Evolutionary conservation across 2,888 invertebrate species (phyloP).

Genomic region (Caenorhabditis afra): DNA sequence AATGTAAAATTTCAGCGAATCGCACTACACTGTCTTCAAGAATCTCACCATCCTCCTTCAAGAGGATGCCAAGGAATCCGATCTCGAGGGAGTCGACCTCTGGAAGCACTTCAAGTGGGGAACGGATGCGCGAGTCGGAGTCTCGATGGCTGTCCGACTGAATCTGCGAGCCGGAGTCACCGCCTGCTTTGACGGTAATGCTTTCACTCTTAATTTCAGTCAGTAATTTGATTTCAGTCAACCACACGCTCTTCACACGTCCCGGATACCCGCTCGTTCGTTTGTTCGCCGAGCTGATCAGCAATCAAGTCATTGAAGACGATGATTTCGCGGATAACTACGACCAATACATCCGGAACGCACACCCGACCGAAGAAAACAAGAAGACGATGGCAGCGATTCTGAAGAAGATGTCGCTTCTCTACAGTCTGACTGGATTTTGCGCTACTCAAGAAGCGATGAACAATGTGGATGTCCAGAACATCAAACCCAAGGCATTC

Average conservation of each 20-base stretch:
- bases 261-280: constrained; percentile 24
- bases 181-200: constrained; percentile 28
- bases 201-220: no score
- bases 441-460: no score
- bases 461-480: no score
- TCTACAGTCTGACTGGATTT: not conserved
- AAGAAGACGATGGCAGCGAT: not conserved
- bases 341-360: not conserved
- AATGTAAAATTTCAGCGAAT: not conserved
- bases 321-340: constrained; percentile 5
- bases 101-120: not conserved
- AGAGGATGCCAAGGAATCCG: not conserved
- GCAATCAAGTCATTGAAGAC: not conserved
- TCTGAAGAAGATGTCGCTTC: not conserved
- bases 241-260: constrained; percentile 23
- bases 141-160: constrained; percentile 13
- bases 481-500: constrained; percentile 6
- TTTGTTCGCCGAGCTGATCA: constrained; percentile 14
- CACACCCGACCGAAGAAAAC: not conserved
- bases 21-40: not conserved
- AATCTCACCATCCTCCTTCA: not conserved
- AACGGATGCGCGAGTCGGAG: constrained; percentile 23
- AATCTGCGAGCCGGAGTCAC: constrained; percentile 32
- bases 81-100: not conserved
- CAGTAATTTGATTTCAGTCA: no score